Evolutionary conservation across 1,140 invertebrate species (phyloP).

Genomic region (Manduca sexta): DNA sequence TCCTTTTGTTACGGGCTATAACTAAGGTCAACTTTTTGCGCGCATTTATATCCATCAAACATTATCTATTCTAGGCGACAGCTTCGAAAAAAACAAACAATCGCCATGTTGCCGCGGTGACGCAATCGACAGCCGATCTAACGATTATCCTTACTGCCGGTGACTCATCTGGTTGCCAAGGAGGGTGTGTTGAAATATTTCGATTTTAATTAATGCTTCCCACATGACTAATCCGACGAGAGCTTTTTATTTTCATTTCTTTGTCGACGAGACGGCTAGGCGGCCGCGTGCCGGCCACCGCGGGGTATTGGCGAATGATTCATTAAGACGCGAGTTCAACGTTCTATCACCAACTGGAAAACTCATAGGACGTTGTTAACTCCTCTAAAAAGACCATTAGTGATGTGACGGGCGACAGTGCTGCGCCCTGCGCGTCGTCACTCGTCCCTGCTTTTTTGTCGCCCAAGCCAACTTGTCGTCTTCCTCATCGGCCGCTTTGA

Average conservation of each 20-base stretch:
- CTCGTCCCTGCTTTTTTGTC: slow-evolving; percentile 38
- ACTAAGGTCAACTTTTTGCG: slow-evolving; percentile 5
- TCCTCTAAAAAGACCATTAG: slow-evolving; percentile 40
- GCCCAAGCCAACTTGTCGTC: slow-evolving; percentile 31
- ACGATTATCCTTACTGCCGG: slow-evolving; percentile 30
- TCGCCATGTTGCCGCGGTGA: slow-evolving; percentile 30
- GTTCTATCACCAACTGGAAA: slow-evolving; percentile 25
- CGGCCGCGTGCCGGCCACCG: background rate
- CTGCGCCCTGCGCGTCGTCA: slow-evolving; percentile 29
- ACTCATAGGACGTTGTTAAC: slow-evolving; percentile 29
- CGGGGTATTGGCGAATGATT: background rate
- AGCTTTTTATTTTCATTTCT: slow-evolving; percentile 25
- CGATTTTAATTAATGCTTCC: slow-evolving; percentile 41
- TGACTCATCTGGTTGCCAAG: slow-evolving; percentile 16
- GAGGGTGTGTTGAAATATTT: slow-evolving; percentile 10
- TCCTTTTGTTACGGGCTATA: slow-evolving; percentile 34
- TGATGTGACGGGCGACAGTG: slow-evolving; percentile 17
- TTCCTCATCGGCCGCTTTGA: slow-evolving; percentile 40
- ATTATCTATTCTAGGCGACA: slow-evolving; percentile 12
- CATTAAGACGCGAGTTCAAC: slow-evolving; percentile 23
- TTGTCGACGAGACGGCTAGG: background rate
- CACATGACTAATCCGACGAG: slow-evolving; percentile 35
- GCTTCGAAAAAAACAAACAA: slow-evolving; percentile 29
- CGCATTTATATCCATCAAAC: slow-evolving; percentile 6
- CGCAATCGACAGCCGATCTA: slow-evolving; percentile 45